Evolutionary conservation across 2,797 vertebrate species (phyloP), one percentile per base, ranked within the genome.

Genomic region (Takifugu ocellatus): DNA sequence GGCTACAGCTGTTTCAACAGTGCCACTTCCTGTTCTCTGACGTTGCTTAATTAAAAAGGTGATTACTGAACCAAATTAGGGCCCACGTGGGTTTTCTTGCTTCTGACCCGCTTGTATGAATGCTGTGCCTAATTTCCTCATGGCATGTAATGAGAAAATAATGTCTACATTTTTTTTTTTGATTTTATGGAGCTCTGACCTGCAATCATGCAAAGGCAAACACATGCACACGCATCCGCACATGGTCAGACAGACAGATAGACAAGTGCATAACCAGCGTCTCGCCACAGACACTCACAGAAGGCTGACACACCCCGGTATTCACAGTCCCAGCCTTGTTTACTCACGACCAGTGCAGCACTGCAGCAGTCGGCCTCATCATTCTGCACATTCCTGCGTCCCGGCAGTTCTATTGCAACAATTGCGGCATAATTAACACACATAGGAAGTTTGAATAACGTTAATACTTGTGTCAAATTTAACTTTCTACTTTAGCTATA

Each of bases 241-340:
- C 77, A 69, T 81, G 81, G 71, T 66, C 79, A 87, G 85, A 79
- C 84, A 84, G 81, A 78, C 82, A 85, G 85, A 85, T 82, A 86
- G 64, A 82, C 73, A 87, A 84, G 75, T 83, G 85, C 77, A 84
- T 82, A 84, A 78, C 78, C 69, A 56, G 74, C 57, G 81, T 87
- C 84, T 88, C 75, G 60, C 85, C 87, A 74, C 84, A 81, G 80
- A 82, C 70, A 76, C 73, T 52, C 56, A 63, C 51, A 59, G 67
- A 82, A 74, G 72, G 65, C 68, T 51, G 70, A 62, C 81, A 85
- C 75, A 80, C 81, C 68, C 81, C 63, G 5, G 72, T 74, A 77
- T 74, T 79, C 72, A 76, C 63, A 49, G 57, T 57, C 66, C 46
- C 75, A 71, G 70, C 59, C 72, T 68, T 89, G 84, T 89, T 90